phyloP scores from a whole-genome alignment of 2,797 vertebrate species.

The Neomorphus geoffroyi region DNA sequence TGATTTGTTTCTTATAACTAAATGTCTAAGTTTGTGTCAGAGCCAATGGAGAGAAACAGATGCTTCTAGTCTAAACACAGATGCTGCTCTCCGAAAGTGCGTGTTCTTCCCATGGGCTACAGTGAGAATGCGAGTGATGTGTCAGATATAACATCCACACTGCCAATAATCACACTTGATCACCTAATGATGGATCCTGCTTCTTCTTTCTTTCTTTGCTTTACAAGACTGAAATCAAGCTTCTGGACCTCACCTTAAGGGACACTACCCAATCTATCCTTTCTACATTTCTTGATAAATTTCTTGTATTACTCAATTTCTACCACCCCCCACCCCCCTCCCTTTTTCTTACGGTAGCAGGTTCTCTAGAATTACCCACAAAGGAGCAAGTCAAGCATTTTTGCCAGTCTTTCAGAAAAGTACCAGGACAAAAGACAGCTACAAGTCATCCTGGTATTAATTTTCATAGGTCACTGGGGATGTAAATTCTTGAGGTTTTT shows the following conservation, averaged over 20 bases:
- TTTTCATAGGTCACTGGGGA: not conserved
- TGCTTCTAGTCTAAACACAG: not conserved
- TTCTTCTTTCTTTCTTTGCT: not conserved
- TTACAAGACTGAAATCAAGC: not conserved
- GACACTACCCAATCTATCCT: not conserved
- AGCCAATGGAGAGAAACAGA: not conserved
- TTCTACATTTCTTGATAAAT: not conserved
- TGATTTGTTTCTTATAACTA: not conserved
- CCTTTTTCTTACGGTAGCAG: not conserved
- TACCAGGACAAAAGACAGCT: not conserved
- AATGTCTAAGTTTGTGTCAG: not conserved
- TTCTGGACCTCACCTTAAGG: not conserved
- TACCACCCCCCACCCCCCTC: too few species aligned
- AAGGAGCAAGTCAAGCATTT: not conserved
- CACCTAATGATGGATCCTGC: fast-evolving
- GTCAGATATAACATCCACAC: not conserved
- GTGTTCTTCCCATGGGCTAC: not conserved
- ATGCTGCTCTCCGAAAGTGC: not conserved
- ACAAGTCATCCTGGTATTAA: not conserved
- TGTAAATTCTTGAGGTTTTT: conserved; percentile 4
- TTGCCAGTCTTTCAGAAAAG: not conserved
- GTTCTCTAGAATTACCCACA: not conserved
- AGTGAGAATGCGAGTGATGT: not conserved
- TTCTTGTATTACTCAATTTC: not conserved
- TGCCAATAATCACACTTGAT: not conserved